Evolutionary conservation across 2,888 invertebrate genomes (phyloP), one percentile per base, ranked within the genome.

Genomic region (Mythimna vitellina): DNA sequence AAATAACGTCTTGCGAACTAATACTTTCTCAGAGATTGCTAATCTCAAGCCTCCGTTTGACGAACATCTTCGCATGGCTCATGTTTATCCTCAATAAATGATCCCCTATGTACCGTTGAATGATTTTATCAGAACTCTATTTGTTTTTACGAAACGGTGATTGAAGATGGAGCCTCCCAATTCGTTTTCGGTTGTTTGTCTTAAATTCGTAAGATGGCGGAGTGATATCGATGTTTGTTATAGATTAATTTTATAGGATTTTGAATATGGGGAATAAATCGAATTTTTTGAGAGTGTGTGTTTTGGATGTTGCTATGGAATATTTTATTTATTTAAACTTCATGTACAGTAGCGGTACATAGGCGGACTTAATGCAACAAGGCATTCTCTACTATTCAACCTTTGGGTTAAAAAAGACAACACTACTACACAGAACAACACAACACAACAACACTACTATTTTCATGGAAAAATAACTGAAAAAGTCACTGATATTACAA

Each of bases 11-110:
- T 93, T 90, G 89, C 87, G 90, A 92, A 91, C 93, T 95, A 95
- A 95, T 95, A 95, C 95, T 95, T 95, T 94, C 92, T 87, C 91
- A 88, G 92, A 92, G 93, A 94, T 94, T 92, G 93, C 92, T 95
- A 94, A 95, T 95, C 94, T 87, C 83, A 82, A 84, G 86, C 49
- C 81, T 79, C 84, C 85, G 83, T 70, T 87, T 90, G 92, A 92
- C 89, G 90, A 92, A 85, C 88, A 83, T 81, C 84, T n/a, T 84
- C 73, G 78, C 79, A 81, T 88, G 87, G 80, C 35, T 58, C 67
- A 70, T 89, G 79, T 90, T 88, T 89, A 87, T 84, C 64, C 73
- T 65, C 60, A 60, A 84, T 78, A 81, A 85, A 83, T 78, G 81
- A 85, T 82, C 81, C 84, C 77, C 70, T 80, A 81, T 84, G 62